Evolutionary conservation across 2,113 vertebrate genomes (phyloP), one percentile per base, ranked within the genome.

Genomic region (Myotis brandtii): DNA sequence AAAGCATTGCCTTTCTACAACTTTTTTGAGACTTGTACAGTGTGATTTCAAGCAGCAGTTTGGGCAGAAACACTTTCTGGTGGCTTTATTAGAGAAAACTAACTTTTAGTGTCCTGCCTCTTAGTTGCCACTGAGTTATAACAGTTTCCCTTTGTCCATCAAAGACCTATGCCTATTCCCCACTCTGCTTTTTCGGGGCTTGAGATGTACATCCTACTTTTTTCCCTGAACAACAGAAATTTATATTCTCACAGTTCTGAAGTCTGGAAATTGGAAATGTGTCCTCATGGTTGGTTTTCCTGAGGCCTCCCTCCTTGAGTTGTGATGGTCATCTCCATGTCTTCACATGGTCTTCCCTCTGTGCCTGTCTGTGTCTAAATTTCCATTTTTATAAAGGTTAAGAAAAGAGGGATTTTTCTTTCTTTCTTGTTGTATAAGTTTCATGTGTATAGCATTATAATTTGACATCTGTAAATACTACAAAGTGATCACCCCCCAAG

Each of bases 141-240:
- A 34, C 32, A 30, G 2, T n/a, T 34, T 37, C 23, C 30, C 9
- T 83, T 34, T 25, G 23, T 23, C 17, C 21, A 20, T 70, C 25
- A 32, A 18, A 92, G 5, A 59, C 3, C 27, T 30, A 6, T 50
- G 56, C 7, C 27, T 69, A 4, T 73, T 76, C 21, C 16, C 9
- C n/a, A 5, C 7, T n/a, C 7, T 62, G 9, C 9, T 40, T 52
- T 23, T 2, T 12, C 0, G 0, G 16, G 20, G 2, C 2, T 54
- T 14, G 12, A 2, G 23, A 10, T 67, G 0, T 54, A 23, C 17
- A 2, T 40, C 34, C 34, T 81, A 56, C 23, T 81, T 81, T 37
- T 56, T 80, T 32, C 34, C 12, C 23, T 14, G 34, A 59, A 59
- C 52, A 59, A 59, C n/a, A 40, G 52, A 81, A 37, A 82, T 82